These are phyloP conservation scores for Denticeps clupeoides DNA, from an alignment of 2,797 vertebrate species.

Conservation along the genomic window DNA sequence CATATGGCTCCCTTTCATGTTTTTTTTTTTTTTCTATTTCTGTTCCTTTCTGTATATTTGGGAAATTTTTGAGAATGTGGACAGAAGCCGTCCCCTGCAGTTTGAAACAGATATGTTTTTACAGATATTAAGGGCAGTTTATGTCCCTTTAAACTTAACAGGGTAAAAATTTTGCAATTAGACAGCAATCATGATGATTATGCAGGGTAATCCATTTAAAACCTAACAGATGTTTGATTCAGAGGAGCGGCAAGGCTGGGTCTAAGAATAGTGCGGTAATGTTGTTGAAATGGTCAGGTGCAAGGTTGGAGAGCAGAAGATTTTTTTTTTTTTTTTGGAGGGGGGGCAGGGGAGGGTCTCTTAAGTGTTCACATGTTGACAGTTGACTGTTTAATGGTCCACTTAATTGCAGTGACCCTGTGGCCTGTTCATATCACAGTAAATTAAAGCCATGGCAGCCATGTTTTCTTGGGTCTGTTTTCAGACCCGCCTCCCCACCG, in stretches of 20 bases:
- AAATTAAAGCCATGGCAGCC: slow-evolving; percentile 49
- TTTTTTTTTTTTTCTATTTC: slow-evolving; percentile 1
- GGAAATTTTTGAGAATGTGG: too few species aligned
- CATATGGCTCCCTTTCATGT: slow-evolving; percentile 3
- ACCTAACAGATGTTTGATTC: slow-evolving; percentile 67
- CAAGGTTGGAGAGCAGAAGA: slow-evolving; percentile 49
- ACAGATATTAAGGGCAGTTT: slow-evolving; percentile 64
- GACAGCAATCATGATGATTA: slow-evolving; percentile 67
- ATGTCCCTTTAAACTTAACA: slow-evolving; percentile 64
- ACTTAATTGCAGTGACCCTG: slow-evolving; percentile 58
- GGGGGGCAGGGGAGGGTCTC: slow-evolving; percentile 3
- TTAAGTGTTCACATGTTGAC: slow-evolving; percentile 63
- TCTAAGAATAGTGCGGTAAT: slow-evolving; percentile 55
- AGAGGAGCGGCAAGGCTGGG: slow-evolving; percentile 43
- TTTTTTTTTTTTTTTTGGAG: slow-evolving; percentile 29
- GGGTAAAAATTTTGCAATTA: slow-evolving; percentile 71
- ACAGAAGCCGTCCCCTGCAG: slow-evolving; percentile 11
- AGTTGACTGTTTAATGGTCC: slow-evolving; percentile 64
- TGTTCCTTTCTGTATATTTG: too few species aligned
- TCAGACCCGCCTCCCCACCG: too few species aligned
- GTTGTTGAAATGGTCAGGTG: slow-evolving; percentile 64
- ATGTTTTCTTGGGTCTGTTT: slow-evolving; percentile 19
- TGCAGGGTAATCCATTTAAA: slow-evolving; percentile 69
- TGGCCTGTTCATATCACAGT: slow-evolving; percentile 44
- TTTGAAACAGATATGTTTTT: slow-evolving; percentile 64